Percentiles rank a stretch among this genome's conserved stretches.
Evolutionary conservation across 1,140 invertebrate genomes (phyloP).

Genomic region (Monomorium pharaonis): DNA sequence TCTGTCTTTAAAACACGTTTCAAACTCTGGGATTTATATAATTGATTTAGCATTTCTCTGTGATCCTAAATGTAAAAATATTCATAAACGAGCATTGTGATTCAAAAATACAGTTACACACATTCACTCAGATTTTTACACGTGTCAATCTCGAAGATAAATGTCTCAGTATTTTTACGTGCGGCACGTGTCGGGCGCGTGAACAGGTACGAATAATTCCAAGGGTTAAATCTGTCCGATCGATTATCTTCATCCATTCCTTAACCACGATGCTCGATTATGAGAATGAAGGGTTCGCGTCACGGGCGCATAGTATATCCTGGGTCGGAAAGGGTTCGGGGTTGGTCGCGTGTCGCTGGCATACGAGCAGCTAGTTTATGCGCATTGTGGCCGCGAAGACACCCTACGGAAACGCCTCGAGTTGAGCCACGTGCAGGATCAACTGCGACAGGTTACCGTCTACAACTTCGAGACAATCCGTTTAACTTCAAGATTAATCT

Average conservation of each 20-base stretch:
- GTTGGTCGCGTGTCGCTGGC: constrained; percentile 76
- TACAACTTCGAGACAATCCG: not conserved
- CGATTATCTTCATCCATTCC: constrained; percentile 82
- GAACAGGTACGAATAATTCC: constrained; percentile 62
- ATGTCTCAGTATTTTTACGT: not conserved
- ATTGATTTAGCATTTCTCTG: not conserved
- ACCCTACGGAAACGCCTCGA: constrained; percentile 74
- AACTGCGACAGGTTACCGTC: constrained; percentile 49
- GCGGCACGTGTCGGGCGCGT: constrained; percentile 64
- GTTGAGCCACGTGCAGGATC: constrained; percentile 70
- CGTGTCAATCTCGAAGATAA: not conserved
- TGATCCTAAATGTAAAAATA: not conserved
- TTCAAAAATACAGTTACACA: not conserved
- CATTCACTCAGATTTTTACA: constrained; percentile 3
- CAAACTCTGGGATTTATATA: not conserved
- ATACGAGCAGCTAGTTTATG: constrained; percentile 74
- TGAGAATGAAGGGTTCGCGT: constrained; percentile 70
- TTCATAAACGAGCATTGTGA: not conserved
- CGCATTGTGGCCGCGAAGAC: constrained; percentile 79
- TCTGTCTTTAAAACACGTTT: not conserved
- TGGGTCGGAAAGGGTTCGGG: constrained; percentile 73
- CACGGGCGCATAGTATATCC: constrained; percentile 67
- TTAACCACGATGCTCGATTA: constrained; percentile 74
- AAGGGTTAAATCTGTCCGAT: constrained; percentile 67
- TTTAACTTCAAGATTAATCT: constrained; percentile 12